Base-by-base conservation (phyloP, 2,113 vertebrate genomes). In the Calyptommatus sinebrachiatus region DNA sequence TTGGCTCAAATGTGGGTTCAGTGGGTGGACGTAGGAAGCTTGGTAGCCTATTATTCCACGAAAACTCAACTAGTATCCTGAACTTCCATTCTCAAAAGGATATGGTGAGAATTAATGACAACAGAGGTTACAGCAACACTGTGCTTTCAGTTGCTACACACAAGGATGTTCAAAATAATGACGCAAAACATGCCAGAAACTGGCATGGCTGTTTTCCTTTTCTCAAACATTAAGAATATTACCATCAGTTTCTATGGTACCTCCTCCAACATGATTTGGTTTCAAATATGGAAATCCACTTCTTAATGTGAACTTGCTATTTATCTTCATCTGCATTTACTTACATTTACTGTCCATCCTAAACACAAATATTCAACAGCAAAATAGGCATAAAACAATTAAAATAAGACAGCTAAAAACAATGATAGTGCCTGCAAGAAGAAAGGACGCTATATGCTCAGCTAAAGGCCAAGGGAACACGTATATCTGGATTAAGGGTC, bases 1-100 rank as follows among this genome's bases (percentile, higher is more conserved):
- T 71, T 61, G 65, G 14, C 65, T 26, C 60, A 79, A 45, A 45
- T n/a, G 29, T 41, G 31, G n/a, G 21, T 28, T 70, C n/a, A 31
- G 5, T 61, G 26, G 72, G 24, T 20, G 35, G 35, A 69, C 20
- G 29, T 7, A 41, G 21, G 29, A 78, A 78, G 12, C 46, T 24
- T 10, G 20, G 45, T 7, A 67, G 46, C 4, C 50, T 18, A 67
- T 74, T 46, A 60, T 61, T 24, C 65, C 10, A 6, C 28, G 18
- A 4, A 75, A 81, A 60, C 26, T 31, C 41, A 18, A 31, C 45
- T 69, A 46, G 67, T 24, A n/a, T 29, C 10, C 6, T 80, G 78
- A 80, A 16, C 45, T 73, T 73, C 61, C 60, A 50, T 71, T 53
- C 71, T 63, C 46, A 21, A 73, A 80, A 41, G 65, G n/a, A 72